Percentiles rank a stretch among this genome's conserved stretches.
phyloP scores from a whole-genome alignment of 2,888 invertebrate species.

The Sclerodermus sp. region DNA sequence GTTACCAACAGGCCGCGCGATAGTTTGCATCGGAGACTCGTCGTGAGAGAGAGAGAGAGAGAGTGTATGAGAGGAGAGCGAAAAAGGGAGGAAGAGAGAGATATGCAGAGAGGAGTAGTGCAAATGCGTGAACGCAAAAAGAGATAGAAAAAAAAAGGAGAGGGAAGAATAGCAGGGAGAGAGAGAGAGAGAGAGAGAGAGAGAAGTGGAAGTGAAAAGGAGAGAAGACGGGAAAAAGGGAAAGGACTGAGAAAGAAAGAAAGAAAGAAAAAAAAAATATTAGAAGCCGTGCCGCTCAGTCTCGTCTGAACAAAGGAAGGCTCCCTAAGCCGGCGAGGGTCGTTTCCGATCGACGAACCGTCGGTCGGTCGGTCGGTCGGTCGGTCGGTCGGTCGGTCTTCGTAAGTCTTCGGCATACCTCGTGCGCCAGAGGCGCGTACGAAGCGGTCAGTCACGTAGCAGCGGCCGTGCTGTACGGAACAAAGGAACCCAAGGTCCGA shows the following conservation, averaged over 20 bases:
- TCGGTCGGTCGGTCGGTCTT: slow-evolving; percentile 16
- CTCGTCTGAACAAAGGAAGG: slow-evolving; percentile 39
- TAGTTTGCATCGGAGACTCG: slow-evolving; percentile 34
- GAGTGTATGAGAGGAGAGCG: not conserved
- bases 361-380: slow-evolving; percentile 18
- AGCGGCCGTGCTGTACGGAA: slow-evolving; percentile 40
- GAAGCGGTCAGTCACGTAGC: slow-evolving; percentile 46
- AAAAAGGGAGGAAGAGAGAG: slow-evolving; percentile 6
- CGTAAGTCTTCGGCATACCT: slow-evolving; percentile 36
- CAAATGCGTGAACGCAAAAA: slow-evolving; percentile 1
- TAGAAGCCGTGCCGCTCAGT: slow-evolving; percentile 27
- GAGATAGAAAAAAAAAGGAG: slow-evolving; percentile 16
- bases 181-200: slow-evolving; percentile 7
- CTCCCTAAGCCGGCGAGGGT: slow-evolving; percentile 36
- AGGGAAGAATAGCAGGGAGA: slow-evolving; percentile 3
- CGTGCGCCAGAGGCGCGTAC: slow-evolving; percentile 26
- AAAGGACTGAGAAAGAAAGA: slow-evolving; percentile 11
- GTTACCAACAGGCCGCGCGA: slow-evolving; percentile 51
- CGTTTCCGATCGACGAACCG: slow-evolving; percentile 46
- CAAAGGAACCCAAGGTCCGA: slow-evolving; percentile 25
- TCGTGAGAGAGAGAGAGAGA: slow-evolving; percentile 4
- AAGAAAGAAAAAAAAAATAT: slow-evolving; percentile 1
- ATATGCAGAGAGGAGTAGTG: slow-evolving; percentile 5
- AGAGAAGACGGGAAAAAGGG: slow-evolving; percentile 10
- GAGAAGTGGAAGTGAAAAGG: slow-evolving; percentile 13